Base-by-base conservation (phyloP, 64 coral and sea anemone genomes). In the Anthopleura sola region DNA sequence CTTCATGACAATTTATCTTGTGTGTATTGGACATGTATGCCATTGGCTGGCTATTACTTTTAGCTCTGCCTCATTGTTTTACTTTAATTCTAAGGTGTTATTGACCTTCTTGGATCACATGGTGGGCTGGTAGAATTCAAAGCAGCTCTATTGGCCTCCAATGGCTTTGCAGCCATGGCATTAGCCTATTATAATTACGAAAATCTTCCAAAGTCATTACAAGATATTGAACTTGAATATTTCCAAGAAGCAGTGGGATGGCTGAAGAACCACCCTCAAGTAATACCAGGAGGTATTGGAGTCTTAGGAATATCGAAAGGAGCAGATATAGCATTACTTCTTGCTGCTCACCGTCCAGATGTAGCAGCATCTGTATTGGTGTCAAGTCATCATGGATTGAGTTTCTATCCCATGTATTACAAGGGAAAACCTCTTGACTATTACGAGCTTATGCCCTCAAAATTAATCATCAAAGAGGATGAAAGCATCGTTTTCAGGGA, bases 241-340 rank as follows among this genome's bases (percentile, higher is more conserved):
- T 90, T 90, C 18, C 71, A 78, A 26, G 88, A 90, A 75, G 88
- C 82, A 5, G 82, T 83, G 37, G 88, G 85, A 78, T 90, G 88
- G 88, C 47, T 90, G 78, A 36, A 60, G 12, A 74, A 29, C 8
- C 90, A 86, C 38, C 58, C 84, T 21, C 19, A 86, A 47, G 78
- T 91, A 19, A 54, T 82, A 36, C 55, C 90, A 54, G 44, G 49
- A 34, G 90, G 90, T 10, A 18, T 90, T 36, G 88, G 88, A 60
- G 33, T 90, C 66, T 85, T 90, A 82, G 88, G 88, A 14, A 81
- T 90, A 16, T 90, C 90, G 23, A 86, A 86, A 82, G 90, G 90
- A 39, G 55, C 84, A 2, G 84, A 87, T n/a, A 6, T 86, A 19
- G 75, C 33, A 31, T 86, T 91, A 37, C 82, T 47, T 37, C 47